phyloP scores from a whole-genome alignment of 2,113 vertebrate species.

The Vireo altiloquus region DNA sequence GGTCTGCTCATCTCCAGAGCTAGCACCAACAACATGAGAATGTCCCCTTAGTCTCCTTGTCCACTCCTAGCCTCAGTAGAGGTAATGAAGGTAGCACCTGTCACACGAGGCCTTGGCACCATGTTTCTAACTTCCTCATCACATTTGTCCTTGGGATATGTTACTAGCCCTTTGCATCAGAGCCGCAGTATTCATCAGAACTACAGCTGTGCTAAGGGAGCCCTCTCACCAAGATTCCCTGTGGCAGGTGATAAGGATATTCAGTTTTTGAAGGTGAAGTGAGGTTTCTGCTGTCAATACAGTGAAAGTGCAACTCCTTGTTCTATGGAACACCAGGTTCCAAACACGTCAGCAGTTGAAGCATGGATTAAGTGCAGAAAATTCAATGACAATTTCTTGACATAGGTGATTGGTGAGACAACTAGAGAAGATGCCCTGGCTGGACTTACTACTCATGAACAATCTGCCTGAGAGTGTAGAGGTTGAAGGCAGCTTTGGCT shows the following conservation, averaged over 20 bases:
- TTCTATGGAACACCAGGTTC: background rate
- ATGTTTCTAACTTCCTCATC: background rate
- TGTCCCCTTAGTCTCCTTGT: background rate
- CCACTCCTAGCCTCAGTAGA: background rate
- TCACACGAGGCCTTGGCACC: background rate
- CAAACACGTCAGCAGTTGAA: background rate
- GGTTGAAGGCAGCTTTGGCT: background rate
- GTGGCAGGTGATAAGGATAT: constrained; percentile 23
- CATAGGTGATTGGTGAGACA: background rate
- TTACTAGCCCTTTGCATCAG: background rate
- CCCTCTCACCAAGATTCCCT: background rate
- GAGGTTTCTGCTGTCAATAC: background rate
- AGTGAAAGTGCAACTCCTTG: background rate
- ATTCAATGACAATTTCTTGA: background rate
- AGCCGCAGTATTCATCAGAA: background rate
- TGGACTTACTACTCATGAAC: background rate
- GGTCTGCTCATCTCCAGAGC: background rate
- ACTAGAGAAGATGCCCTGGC: background rate
- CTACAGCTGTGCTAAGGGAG: background rate
- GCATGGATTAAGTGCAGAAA: background rate
- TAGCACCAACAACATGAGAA: background rate
- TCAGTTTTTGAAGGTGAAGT: background rate
- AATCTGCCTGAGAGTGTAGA: background rate
- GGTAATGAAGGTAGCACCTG: background rate
- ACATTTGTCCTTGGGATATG: background rate